Percentiles rank a stretch among this genome's conserved stretches.
phyloP scores from a whole-genome alignment of 53 echinoderm and acorn worm genomes.

The Paracentrotus lividus region DNA sequence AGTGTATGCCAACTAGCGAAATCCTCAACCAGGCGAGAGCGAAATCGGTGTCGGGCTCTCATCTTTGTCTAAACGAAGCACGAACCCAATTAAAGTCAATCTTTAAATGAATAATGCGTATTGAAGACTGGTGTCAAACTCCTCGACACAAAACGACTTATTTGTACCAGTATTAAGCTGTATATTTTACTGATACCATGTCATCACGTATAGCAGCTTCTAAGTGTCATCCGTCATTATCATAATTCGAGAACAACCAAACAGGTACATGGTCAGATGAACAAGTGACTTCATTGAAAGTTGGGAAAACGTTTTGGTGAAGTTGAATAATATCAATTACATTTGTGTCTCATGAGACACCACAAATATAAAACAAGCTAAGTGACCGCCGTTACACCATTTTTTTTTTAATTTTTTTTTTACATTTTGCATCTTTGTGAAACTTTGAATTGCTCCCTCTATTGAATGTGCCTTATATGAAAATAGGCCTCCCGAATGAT shows the following conservation, averaged over 20 bases:
- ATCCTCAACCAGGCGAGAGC: not conserved
- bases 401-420: too few species aligned
- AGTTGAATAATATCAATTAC: too few species aligned
- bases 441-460: too few species aligned
- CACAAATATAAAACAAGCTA: too few species aligned
- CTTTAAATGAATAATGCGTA: conserved; percentile 52
- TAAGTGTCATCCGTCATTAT: conserved; percentile 29
- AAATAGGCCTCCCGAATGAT: too few species aligned
- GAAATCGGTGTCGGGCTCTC: not conserved
- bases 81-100: conserved; percentile 61
- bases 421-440: too few species aligned
- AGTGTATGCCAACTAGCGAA: too few species aligned
- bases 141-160: conserved; percentile 42
- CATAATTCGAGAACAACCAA: not conserved
- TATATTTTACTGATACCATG: not conserved
- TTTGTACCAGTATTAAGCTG: conserved; percentile 18
- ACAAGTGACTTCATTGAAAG: too few species aligned
- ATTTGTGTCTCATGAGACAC: too few species aligned
- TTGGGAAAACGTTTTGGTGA: too few species aligned
- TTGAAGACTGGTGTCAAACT: conserved; percentile 32
- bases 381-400: too few species aligned
- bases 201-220: not conserved
- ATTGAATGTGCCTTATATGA: too few species aligned
- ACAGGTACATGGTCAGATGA: not conserved
- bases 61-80: not conserved